These are phyloP conservation scores for Imbricaverruca yamaguchii DNA, from an alignment of 2,888 invertebrate species.

Conservation along the genomic window DNA sequence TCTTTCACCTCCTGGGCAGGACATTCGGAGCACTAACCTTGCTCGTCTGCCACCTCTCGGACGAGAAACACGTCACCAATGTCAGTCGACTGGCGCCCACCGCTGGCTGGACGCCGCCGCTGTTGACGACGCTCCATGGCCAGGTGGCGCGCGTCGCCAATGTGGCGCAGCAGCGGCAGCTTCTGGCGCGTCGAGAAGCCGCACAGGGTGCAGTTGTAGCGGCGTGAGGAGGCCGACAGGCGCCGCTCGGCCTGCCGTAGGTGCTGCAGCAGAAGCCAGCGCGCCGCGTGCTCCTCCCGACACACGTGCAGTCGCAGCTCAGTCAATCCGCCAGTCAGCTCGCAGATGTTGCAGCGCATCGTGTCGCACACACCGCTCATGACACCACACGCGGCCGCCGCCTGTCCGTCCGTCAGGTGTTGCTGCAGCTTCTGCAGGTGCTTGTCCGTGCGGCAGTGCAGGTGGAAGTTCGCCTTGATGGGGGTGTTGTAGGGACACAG, in stretches of 20 bases:
- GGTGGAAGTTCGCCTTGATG: slow-evolving; percentile 96
- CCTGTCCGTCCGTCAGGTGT: slow-evolving; percentile 39
- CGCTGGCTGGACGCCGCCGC: slow-evolving; percentile 73
- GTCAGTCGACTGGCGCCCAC: slow-evolving; percentile 71
- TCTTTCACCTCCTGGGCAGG: no score
- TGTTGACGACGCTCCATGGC: slow-evolving; percentile 91
- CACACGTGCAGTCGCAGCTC: slow-evolving; percentile 85
- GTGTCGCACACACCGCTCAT: slow-evolving; percentile 51
- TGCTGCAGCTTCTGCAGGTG: slow-evolving; percentile 95
- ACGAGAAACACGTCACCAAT: slow-evolving; percentile 77
- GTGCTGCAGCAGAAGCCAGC: slow-evolving; percentile 72
- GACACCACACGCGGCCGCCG: no score
- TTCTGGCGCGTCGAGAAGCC: slow-evolving; percentile 74
- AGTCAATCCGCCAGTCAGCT: slow-evolving; percentile 94
- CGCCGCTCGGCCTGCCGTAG: slow-evolving; percentile 55
- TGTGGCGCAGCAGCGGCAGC: slow-evolving; percentile 79
- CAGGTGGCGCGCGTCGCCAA: slow-evolving; percentile 67
- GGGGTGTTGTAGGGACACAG: slow-evolving; percentile 97
- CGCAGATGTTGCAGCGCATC: slow-evolving; percentile 92
- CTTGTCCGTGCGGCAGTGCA: slow-evolving; percentile 99
- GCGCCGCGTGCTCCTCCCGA: slow-evolving; percentile 83
- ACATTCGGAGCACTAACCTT: not conserved
- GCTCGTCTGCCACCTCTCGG: not conserved
- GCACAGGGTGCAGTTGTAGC: slow-evolving; percentile 71
- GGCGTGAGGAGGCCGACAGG: slow-evolving; percentile 37